Evolutionary conservation across 2,797 vertebrate species (phyloP).

Genomic region (Syncerus caffer): DNA sequence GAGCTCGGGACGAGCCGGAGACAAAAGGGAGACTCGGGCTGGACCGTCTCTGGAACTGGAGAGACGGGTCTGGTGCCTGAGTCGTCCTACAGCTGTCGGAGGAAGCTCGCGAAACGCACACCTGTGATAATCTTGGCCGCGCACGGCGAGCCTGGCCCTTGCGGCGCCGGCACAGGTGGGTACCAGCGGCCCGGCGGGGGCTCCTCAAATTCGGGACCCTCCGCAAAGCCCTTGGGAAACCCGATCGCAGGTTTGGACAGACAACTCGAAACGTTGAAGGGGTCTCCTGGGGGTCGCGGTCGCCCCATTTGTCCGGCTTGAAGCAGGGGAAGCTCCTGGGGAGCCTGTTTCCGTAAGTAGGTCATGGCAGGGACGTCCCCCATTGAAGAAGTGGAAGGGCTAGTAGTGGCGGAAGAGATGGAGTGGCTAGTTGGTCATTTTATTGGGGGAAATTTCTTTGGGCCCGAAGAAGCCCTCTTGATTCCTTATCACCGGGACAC

Average conservation of each 20-base stretch:
- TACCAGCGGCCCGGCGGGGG: neutral
- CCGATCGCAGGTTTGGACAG: neutral
- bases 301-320: neutral
- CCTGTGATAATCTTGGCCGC: neutral
- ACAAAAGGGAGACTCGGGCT: neutral
- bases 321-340: neutral
- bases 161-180: neutral
- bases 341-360: neutral
- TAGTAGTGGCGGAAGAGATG: neutral
- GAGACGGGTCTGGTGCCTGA: neutral
- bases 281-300: neutral
- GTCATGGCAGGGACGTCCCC: neutral
- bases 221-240: neutral
- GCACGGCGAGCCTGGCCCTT: neutral
- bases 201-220: neutral
- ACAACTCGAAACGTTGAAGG: neutral
- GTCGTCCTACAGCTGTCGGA: neutral
- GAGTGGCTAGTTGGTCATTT: neutral
- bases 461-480: neutral
- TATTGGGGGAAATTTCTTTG: neutral
- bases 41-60: neutral
- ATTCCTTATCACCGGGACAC: neutral
- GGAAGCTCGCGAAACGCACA: neutral
- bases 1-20: neutral
- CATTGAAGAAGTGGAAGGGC: neutral